Evolutionary conservation across 2,113 vertebrate genomes (phyloP).

Genomic region (Tor tambroides): DNA sequence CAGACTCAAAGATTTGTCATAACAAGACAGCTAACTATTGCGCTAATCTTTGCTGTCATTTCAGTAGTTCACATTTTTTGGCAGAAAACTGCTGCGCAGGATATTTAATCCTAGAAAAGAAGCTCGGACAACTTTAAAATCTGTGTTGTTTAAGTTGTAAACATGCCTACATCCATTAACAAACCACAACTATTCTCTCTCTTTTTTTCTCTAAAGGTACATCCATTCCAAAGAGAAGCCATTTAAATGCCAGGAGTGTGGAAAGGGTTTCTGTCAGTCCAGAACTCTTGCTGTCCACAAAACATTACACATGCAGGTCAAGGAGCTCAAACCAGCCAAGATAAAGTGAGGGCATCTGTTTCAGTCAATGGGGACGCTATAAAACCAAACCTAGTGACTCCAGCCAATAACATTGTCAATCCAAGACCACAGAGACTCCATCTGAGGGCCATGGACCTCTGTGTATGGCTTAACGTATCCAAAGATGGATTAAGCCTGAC

Average conservation of each 20-base stretch:
- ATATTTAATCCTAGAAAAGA: conserved; percentile 8
- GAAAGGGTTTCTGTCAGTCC: conserved; percentile 99
- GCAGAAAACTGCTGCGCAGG: not conserved
- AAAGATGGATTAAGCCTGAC: conserved; percentile 43
- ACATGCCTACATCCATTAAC: conserved; percentile 15
- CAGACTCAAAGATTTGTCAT: conserved; percentile 18
- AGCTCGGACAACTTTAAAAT: conserved; percentile 1
- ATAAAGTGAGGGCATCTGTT: conserved; percentile 82
- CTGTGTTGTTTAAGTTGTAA: conserved; percentile 13
- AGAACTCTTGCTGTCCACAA: conserved; percentile 99
- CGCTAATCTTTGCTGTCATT: not conserved
- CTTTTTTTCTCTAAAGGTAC: conserved; percentile 81
- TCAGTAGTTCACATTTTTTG: conserved; percentile 7
- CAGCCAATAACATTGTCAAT: conserved; percentile 55
- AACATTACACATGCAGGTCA: conserved; percentile 98
- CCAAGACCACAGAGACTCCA: conserved; percentile 53
- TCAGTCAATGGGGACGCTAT: conserved; percentile 62
- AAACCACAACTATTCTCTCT: conserved; percentile 6
- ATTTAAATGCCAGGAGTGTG: conserved; percentile 99
- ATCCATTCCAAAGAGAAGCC: conserved; percentile 99
- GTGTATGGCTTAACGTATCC: conserved; percentile 22
- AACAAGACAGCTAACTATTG: not conserved
- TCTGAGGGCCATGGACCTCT: conserved; percentile 7
- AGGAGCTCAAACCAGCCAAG: conserved; percentile 96
- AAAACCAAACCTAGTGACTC: conserved; percentile 58